Evolutionary conservation across 2,113 vertebrate genomes (phyloP).

Genomic region (Heliornis fulica): DNA sequence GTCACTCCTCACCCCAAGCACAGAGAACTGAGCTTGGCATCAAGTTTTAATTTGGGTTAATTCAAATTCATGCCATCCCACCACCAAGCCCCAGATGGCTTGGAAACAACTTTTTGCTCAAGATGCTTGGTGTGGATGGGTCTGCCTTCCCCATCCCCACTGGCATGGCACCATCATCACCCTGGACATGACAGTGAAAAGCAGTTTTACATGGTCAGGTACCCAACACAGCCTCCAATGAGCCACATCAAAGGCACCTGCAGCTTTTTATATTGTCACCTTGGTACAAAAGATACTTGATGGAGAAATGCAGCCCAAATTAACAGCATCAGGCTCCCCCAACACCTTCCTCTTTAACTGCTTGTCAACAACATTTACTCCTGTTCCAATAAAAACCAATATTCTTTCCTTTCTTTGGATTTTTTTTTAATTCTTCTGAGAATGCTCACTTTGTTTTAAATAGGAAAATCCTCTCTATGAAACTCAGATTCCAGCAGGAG

Average conservation of each 20-base stretch:
- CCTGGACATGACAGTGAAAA: rapidly evolving
- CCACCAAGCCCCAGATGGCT: rapidly evolving
- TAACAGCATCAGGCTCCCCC: background rate
- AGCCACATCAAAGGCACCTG: rapidly evolving
- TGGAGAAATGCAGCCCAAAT: rapidly evolving
- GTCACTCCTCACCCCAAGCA: rapidly evolving
- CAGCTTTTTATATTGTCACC: background rate
- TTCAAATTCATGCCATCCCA: background rate
- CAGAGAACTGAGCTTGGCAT: rapidly evolving
- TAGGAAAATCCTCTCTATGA: background rate
- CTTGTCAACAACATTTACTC: background rate
- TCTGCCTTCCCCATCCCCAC: too few species aligned
- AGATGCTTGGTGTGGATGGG: rapidly evolving
- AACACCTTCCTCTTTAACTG: background rate
- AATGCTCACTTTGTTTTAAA: background rate
- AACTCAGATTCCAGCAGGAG: background rate
- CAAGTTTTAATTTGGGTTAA: background rate
- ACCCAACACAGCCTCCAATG: rapidly evolving
- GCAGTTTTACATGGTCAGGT: background rate
- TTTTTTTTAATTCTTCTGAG: background rate
- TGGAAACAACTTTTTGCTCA: background rate
- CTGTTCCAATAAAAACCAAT: background rate
- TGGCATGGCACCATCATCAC: rapidly evolving
- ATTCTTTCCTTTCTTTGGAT: background rate
- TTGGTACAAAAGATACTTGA: background rate